phyloP scores from a whole-genome alignment of 2,797 vertebrate species.

The Poeciliopsis paucimaculata region DNA sequence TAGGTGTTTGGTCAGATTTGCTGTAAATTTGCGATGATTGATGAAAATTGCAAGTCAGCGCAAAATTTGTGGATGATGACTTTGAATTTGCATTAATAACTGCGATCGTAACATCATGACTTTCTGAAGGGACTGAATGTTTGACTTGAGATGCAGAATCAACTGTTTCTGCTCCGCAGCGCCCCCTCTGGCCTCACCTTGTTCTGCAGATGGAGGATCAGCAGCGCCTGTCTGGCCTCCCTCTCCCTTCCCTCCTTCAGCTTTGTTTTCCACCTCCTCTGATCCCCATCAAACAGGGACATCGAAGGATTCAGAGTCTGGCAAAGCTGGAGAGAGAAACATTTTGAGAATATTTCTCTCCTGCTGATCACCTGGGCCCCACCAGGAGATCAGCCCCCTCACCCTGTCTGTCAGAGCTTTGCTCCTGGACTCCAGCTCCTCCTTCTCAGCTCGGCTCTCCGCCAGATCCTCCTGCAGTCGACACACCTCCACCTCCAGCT shows the following conservation, averaged over 20 bases:
- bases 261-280: constrained; percentile 75
- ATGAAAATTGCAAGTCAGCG: too few relatives aligned
- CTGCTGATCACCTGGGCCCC: neutral
- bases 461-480: constrained; percentile 78
- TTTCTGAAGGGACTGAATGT: neutral
- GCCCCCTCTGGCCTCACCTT: constrained; percentile 78
- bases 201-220: constrained; percentile 87
- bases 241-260: constrained; percentile 84
- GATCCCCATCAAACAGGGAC: constrained; percentile 57
- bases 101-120: too few relatives aligned
- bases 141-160: neutral
- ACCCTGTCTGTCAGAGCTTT: constrained; percentile 77
- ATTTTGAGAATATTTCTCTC: neutral
- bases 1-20: too few relatives aligned
- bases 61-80: too few relatives aligned
- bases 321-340: constrained; percentile 39
- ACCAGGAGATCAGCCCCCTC: constrained; percentile 19
- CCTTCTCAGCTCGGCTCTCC: constrained; percentile 70
- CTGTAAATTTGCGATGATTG: too few relatives aligned
- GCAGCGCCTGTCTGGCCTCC: constrained; percentile 85
- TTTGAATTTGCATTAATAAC: too few relatives aligned
- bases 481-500: constrained; percentile 69
- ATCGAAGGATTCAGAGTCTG: constrained; percentile 30
- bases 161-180: neutral
- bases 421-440: constrained; percentile 73